These are phyloP conservation scores for Zapornia atra DNA, from an alignment of 2,113 vertebrate species.

Conservation along the genomic window DNA sequence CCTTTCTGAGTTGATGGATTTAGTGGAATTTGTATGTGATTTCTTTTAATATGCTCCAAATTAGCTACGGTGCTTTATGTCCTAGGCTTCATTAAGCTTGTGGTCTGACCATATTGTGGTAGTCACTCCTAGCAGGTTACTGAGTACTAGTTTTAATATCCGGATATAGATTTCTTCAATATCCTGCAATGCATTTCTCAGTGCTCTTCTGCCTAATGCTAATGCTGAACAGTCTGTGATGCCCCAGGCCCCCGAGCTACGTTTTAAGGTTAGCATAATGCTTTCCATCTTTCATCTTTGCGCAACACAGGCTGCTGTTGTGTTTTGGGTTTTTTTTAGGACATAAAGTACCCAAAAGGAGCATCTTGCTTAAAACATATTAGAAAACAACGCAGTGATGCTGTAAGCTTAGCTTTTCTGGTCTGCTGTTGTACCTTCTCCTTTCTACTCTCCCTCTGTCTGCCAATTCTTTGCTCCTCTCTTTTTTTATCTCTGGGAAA, in stretches of 20 bases:
- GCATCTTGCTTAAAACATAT: background rate
- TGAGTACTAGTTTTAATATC: slow-evolving; percentile 67
- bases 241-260: slow-evolving; percentile 18
- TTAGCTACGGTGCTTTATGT: slow-evolving; percentile 47
- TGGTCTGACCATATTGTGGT: background rate
- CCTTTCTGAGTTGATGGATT: slow-evolving; percentile 12
- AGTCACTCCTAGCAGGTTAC: background rate
- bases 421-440: background rate
- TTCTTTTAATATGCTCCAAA: slow-evolving; percentile 34
- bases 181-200: slow-evolving; percentile 61
- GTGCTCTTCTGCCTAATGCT: slow-evolving; percentile 24
- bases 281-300: slow-evolving; percentile 34
- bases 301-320: background rate
- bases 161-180: slow-evolving; percentile 68
- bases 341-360: background rate
- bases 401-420: background rate
- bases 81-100: slow-evolving; percentile 41
- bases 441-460: background rate
- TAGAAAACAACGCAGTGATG: accelerated
- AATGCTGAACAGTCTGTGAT: slow-evolving; percentile 30
- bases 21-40: slow-evolving; percentile 49
- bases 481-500: background rate
- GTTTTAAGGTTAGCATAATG: slow-evolving; percentile 33
- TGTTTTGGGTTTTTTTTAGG: background rate
- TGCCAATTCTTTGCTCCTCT: background rate